Percentiles rank a stretch among this genome's conserved stretches.
Conservation (phyloP, 1,140 invertebrate species). For the Galendromus occidentalis region DNA sequence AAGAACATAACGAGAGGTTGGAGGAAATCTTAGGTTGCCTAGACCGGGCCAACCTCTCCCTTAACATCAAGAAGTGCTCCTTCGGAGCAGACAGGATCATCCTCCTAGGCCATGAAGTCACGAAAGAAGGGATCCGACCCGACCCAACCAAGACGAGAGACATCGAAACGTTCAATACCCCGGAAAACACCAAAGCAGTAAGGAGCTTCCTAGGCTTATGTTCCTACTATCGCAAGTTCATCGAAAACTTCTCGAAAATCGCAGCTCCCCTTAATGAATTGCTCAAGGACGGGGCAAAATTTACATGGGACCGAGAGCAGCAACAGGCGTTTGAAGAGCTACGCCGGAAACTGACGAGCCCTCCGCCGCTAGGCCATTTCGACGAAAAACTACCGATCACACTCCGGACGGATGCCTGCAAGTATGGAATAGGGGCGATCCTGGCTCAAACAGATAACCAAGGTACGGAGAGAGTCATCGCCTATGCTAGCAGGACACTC, state of each 20-base stretch:
- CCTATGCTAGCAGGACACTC: conserved; percentile 18
- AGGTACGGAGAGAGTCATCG: conserved; percentile 22
- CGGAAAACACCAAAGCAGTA: no score
- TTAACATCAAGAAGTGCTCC: conserved; percentile 18
- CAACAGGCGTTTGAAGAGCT: not conserved
- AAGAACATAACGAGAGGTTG: conserved; percentile 13
- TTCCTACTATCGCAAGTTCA: no score
- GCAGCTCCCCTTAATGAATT: conserved; percentile 24
- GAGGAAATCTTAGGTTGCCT: no score
- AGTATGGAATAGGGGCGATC: not conserved
- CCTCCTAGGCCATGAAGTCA: conserved; percentile 22
- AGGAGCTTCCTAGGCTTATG: no score
- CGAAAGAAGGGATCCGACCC: conserved; percentile 23
- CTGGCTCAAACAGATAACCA: not conserved
- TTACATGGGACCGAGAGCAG: conserved; percentile 9
- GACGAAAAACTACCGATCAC: no score
- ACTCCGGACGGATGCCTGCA: not conserved
- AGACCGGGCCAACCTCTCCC: no score
- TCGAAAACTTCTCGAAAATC: conserved; percentile 25
- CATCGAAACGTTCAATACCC: no score
- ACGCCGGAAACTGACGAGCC: not conserved
- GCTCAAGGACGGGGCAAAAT: conserved; percentile 15
- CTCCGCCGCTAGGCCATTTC: not conserved
- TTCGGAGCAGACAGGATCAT: conserved; percentile 15
- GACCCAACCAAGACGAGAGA: no score